Conservation (phyloP, 2,888 invertebrate genomes). For the Adelphocoris suturalis region DNA sequence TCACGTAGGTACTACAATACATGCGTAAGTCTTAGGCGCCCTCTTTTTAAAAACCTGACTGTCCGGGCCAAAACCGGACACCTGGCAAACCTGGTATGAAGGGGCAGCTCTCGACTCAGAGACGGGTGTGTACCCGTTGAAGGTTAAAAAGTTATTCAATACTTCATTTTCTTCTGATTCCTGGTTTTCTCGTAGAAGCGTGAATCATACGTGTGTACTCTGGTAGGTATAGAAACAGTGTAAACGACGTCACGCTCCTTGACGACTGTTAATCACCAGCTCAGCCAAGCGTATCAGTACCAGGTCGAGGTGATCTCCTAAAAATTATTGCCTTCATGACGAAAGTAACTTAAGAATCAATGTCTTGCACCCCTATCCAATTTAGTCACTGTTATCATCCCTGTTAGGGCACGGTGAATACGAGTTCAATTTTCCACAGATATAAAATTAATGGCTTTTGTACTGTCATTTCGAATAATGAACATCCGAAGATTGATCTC, state of each 20-base stretch:
- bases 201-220: not conserved
- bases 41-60: too few species aligned
- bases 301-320: not conserved
- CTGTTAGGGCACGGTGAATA: not conserved
- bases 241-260: not conserved
- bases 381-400: not conserved
- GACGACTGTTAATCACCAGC: conserved; percentile 14
- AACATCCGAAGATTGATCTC: too few species aligned
- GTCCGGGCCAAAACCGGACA: too few species aligned
- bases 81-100: too few species aligned
- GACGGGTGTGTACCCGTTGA: too few species aligned
- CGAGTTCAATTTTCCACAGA: not conserved
- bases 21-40: too few species aligned
- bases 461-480: too few species aligned
- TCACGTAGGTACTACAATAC: too few species aligned
- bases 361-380: conserved; percentile 19
- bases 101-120: too few species aligned
- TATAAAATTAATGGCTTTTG: too few species aligned
- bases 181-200: not conserved
- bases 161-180: too few species aligned
- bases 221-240: not conserved
- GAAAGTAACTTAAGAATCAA: conserved; percentile 12
- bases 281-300: conserved; percentile 2
- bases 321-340: conserved; percentile 14
- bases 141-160: too few species aligned